Evolutionary conservation across 2,888 invertebrate genomes (phyloP), one percentile per base, ranked within the genome.

Genomic region (Cheilosia vernalis): DNA sequence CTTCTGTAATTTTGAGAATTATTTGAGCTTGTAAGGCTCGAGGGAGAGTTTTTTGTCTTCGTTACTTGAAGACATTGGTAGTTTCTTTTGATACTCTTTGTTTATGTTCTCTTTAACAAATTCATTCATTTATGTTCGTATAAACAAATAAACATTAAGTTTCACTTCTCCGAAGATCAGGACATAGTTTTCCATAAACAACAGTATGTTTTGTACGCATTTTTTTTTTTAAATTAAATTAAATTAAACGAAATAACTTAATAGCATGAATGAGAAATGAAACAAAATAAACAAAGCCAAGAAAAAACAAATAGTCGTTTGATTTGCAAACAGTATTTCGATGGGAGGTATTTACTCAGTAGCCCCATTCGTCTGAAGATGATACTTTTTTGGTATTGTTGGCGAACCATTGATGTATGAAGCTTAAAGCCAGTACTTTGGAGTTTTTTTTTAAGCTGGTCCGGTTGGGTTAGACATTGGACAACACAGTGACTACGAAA

Each of bases 1-100:
- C 82, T 78, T 72, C 82, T 73, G 64, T 82, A 86, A 82, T 78
- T 82, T 73, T 73, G 70, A 69, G 66, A 78, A 78, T 82, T 86
- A 78, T 37, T 37, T 81, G 63, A 73, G 53, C 76, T 80, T 74
- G 56, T 74, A 64, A 63, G 53, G 80, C 56, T 76, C 66, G 53
- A 70, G 70, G 64, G 66, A 66, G 85, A 80, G 74, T 70, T 73
- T 27, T 76, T 76, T 76, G 87, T 83, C 87, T 87, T 87, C 87
- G 87, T 87, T 87, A 87, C 79, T 87, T 80, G 87, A 87, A 87
- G 87, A 77, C 83, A 60, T 60, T 76, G 1, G 27, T 70, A 79
- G 53, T 79, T 69, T 21, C 55, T 84, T 79, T 76, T 85, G 69
- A 81, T 85, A 85, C 76, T 85, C 81, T 66, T 79, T 47, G 76